A percentile compares a stretch with the other conserved stretches of the same genome.
phyloP scores from a whole-genome alignment of 2,888 invertebrate species.

The Thelaira solivaga region DNA sequence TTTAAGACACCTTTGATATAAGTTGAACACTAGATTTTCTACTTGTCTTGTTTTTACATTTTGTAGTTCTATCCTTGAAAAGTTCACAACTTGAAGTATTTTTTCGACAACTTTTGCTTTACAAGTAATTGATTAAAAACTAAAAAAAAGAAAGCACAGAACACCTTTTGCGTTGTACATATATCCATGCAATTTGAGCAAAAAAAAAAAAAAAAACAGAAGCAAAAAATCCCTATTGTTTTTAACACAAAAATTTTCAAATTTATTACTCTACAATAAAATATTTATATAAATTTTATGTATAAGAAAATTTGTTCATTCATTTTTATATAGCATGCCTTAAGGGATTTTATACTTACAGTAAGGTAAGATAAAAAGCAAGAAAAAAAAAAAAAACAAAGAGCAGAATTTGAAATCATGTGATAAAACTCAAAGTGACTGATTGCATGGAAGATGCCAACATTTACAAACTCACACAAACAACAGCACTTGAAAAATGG shows the following conservation, averaged over 20 bases:
- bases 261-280: conserved; percentile 49
- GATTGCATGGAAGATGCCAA: conserved; percentile 62
- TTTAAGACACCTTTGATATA: not conserved
- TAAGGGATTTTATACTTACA: conserved; percentile 69
- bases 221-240: conserved; percentile 23
- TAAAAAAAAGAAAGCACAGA: not conserved
- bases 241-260: conserved; percentile 5
- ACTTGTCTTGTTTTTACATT: not conserved
- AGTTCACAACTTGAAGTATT: not conserved
- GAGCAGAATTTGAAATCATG: conserved; percentile 60
- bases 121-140: conserved; percentile 18
- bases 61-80: conserved; percentile 3
- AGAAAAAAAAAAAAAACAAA: conserved; percentile 2
- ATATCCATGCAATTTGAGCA: conserved; percentile 29
- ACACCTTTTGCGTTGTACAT: not conserved
- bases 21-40: not conserved
- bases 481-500: conserved; percentile 12
- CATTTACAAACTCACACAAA: conserved; percentile 52
- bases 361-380: conserved; percentile 12
- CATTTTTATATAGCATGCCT: conserved; percentile 66
- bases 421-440: conserved; percentile 64
- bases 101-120: not conserved
- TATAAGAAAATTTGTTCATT: conserved; percentile 40
- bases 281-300: conserved; percentile 48
- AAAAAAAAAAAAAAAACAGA: too few relatives aligned